Evolutionary conservation across 2,113 vertebrate species (phyloP).

Genomic region (Corythornis cristatus): DNA sequence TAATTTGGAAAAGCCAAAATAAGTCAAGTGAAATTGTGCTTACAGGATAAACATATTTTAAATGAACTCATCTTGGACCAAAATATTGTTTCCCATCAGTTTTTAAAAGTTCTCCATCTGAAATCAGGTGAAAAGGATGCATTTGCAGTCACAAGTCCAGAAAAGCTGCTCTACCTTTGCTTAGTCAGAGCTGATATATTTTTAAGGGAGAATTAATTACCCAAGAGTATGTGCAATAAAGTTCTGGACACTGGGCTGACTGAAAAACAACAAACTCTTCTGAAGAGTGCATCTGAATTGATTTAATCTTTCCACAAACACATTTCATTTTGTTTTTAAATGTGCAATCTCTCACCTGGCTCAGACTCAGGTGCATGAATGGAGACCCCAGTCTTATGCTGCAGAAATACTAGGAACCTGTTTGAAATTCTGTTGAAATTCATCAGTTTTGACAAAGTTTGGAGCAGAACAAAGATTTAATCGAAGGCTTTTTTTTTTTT

Average conservation of each 20-base stretch:
- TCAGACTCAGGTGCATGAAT: background rate
- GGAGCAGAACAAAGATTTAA: background rate
- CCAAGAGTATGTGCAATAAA: background rate
- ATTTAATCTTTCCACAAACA: background rate
- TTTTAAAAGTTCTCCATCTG: background rate
- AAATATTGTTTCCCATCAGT: background rate
- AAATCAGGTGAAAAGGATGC: background rate
- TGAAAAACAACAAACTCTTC: background rate
- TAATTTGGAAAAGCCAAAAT: background rate
- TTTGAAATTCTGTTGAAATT: background rate
- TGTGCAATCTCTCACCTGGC: background rate
- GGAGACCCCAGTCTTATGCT: background rate
- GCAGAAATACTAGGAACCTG: background rate
- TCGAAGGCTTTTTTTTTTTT: no score
- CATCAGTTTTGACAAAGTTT: background rate
- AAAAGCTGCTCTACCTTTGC: background rate
- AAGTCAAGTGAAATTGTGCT: background rate
- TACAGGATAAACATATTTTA: background rate
- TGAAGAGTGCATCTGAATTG: background rate
- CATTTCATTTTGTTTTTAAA: background rate
- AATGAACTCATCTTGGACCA: background rate
- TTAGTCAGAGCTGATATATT: background rate
- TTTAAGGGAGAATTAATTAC: background rate
- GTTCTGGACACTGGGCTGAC: background rate
- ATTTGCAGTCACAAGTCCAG: background rate